Conservation (phyloP, 2,888 invertebrate species). For the Hirudinaria manillensis region DNA sequence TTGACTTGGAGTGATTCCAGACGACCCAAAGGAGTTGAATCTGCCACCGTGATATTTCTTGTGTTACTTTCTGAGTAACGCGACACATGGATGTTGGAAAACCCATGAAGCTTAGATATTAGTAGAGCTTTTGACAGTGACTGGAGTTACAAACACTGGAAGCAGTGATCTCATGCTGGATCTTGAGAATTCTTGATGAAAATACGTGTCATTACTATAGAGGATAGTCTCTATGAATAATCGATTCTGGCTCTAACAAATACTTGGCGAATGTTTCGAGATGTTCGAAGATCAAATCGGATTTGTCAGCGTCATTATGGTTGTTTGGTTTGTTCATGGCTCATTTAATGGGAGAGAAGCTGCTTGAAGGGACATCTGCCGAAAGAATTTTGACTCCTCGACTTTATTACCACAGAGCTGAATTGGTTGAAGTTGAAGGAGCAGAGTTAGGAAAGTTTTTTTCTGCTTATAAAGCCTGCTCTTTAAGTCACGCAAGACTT, state of each 20-base stretch:
- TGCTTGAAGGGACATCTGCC: too few relatives aligned
- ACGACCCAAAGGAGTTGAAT: not conserved
- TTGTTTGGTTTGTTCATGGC: too few relatives aligned
- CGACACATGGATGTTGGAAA: not conserved
- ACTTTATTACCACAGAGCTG: too few relatives aligned
- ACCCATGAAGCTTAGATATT: not conserved
- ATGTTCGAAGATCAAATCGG: too few relatives aligned
- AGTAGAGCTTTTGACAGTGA: slow-evolving; percentile 10
- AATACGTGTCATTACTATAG: slow-evolving; percentile 17
- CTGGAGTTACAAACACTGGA: not conserved
- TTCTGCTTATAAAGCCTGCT: too few relatives aligned
- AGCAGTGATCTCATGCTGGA: not conserved
- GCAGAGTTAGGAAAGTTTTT: too few relatives aligned
- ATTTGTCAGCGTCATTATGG: too few relatives aligned
- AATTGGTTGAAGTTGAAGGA: too few relatives aligned
- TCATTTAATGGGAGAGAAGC: too few relatives aligned
- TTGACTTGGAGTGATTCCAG: not conserved
- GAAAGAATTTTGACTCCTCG: too few relatives aligned
- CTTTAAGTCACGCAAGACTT: too few relatives aligned
- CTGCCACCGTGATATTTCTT: not conserved
- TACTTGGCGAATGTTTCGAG: not conserved
- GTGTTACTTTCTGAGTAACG: not conserved
- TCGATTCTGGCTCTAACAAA: not conserved
- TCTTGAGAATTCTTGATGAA: slow-evolving; percentile 12
- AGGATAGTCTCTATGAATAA: not conserved